Evolutionary conservation across 1,140 invertebrate species (phyloP).

Genomic region (Bemisia tabaci): DNA sequence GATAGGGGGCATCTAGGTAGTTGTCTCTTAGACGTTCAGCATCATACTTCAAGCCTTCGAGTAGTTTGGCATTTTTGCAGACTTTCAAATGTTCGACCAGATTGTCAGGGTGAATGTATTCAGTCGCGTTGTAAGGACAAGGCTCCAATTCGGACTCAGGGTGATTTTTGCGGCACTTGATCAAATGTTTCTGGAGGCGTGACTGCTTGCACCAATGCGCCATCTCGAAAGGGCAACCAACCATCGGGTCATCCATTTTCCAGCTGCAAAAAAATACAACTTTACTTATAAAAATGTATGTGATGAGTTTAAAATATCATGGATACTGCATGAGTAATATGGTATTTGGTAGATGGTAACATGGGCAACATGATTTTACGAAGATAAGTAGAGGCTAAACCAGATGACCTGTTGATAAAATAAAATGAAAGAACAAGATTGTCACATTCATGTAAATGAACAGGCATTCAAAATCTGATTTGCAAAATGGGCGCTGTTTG

Average conservation of each 20-base stretch:
- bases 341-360: no score
- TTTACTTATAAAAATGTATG: no score
- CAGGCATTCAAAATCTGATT: no score
- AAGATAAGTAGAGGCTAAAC: no score
- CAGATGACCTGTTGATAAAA: no score
- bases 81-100: not conserved
- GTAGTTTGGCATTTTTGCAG: not conserved
- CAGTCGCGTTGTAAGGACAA: constrained; percentile 7
- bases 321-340: no score
- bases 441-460: no score
- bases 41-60: not conserved
- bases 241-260: not conserved
- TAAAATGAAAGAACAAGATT: no score
- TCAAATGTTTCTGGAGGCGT: constrained; percentile 5
- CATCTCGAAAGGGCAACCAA: constrained; percentile 3
- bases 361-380: no score
- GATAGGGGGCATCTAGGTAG: not conserved
- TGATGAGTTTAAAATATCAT: no score
- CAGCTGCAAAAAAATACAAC: no score
- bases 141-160: not conserved
- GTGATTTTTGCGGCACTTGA: constrained; percentile 5
- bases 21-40: not conserved
- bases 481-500: no score
- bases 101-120: constrained; percentile 3
- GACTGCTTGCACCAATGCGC: constrained; percentile 1